A percentile compares a stretch with the other conserved stretches of the same genome.
phyloP scores from a whole-genome alignment of 2,797 vertebrate genomes.

The Anisognathus igniventris region DNA sequence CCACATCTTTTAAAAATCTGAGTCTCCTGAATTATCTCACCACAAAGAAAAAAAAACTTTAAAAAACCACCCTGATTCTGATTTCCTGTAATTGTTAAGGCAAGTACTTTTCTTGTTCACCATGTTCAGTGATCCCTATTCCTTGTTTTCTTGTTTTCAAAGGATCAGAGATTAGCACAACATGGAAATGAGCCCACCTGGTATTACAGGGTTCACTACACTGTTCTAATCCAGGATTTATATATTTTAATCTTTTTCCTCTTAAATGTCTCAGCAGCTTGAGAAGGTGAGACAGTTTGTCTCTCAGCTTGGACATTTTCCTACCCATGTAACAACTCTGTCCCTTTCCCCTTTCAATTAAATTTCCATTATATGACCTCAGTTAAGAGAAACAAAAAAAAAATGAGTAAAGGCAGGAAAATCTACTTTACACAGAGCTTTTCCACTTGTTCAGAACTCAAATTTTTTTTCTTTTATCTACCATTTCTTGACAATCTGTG shows the following conservation, averaged over 20 bases:
- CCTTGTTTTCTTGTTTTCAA: not conserved
- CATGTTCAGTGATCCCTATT: fast-evolving
- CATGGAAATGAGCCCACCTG: not conserved
- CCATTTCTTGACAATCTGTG: not conserved
- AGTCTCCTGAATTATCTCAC: not conserved
- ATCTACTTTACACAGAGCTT: not conserved
- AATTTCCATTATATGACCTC: not conserved
- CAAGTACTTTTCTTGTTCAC: not conserved
- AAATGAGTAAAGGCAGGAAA: not conserved
- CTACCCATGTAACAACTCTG: not conserved
- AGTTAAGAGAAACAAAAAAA: not conserved
- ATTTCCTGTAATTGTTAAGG: not conserved
- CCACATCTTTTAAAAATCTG: not conserved
- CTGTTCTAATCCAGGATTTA: not conserved
- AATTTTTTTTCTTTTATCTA: not conserved
- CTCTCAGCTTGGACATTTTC: not conserved
- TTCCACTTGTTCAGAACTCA: not conserved
- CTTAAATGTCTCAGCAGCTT: not conserved
- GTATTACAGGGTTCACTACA: not conserved
- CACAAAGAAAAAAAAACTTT: fast-evolving
- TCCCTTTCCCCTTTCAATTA: not conserved
- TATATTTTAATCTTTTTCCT: not conserved
- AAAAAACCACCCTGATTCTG: fast-evolving
- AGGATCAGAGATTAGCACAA: not conserved
- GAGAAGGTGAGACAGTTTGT: not conserved